Evolutionary conservation across 2,113 vertebrate genomes (phyloP), one percentile per base, ranked within the genome.

Genomic region (Aramus guarauna): DNA sequence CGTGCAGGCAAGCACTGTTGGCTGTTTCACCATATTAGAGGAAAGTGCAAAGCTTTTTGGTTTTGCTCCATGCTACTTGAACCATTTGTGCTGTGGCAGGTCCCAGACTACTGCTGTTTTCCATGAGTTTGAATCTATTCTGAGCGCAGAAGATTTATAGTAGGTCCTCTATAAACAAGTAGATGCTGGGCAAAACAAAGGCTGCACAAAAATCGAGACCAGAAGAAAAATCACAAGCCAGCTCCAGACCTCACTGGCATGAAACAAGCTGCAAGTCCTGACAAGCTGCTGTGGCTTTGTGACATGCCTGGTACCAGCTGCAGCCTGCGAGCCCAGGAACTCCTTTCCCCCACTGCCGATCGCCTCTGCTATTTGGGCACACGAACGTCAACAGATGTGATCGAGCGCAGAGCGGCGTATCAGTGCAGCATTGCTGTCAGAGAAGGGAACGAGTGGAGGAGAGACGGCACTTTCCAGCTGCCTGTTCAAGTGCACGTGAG

Each of bases 141-240:
- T 0, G 0, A 69, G n/a, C 1, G 2, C 41, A 27, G 6, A 89
- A 59, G 30, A 32, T 53, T 83, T 34, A 11, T 2, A 27, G 52
- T 7, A 8, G 0, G 22, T 12, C 41, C 32, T 36, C 15, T 4
- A 37, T 13, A 56, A 71, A 37, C 41, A 37, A 8, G 8, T 9
- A 64, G 45, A 32, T 20, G 15, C 37, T n/a, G 60, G 20, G 36
- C 48, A 52, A 59, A 96, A 64, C 30, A 23, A 85, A 41, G 0
- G 0, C 62, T 63, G 47, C 45, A 43, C n/a, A 60, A 43, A 86
- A 63, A 29, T 0, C 0, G 2, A 67, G 43, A 29, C 23, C 43
- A 56, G 43, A 47, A 47, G 32, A 78, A 62, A 68, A 60, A 43
- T 4, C 23, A 43, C 19, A 7, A 34, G 30, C 16, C 66, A 41